Base-by-base conservation (phyloP, 2,113 vertebrate species). In the Alouatta palliata region DNA sequence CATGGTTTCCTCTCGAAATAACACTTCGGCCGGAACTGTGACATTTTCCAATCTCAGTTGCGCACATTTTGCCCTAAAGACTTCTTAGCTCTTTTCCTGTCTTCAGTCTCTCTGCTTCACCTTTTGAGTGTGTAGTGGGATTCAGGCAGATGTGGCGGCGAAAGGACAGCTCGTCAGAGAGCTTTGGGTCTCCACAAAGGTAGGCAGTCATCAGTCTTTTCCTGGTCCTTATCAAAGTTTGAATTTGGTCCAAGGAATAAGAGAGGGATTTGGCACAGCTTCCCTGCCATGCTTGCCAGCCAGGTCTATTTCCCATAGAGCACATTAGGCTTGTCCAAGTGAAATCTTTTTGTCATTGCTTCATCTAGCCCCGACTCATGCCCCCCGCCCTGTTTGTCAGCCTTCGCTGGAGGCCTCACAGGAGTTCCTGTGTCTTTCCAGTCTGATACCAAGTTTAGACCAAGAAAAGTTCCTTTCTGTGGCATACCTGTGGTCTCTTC, bases 331-430 rank as follows among this genome's bases (percentile, higher is more conserved):
- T 11, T 6, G 17, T 14, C 13, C 40, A 7, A 17, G 19, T 21
- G 11, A 45, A 8, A 11, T n/a, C 6, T 47, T 81, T 30, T 30
- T 9, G 8, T 35, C 40, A 10, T 5, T 13, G 27, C 54, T 9
- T 35, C 0, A 3, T n/a, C 16, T n/a, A 30, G 19, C 49, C 20
- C 16, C 11, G 5, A 17, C 52, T 52, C 5, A 1, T 52, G 52
- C 52, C 52, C 52, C 52, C 52, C 16, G 5, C 16, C 52, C 10
- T 0, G 0, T 23, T 0, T 2, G 19, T 66, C 7, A 30, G 37
- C 6, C 23, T 58, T n/a, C 1, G 23, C 52, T 25, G n/a, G 35
- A 82, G 61, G 30, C 64, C 81, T 84, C 45, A 21, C 3, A 47
- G n/a, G 37, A 37, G 8, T 43, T 20, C 23, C 35, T 6, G 4